Percentiles rank a stretch among this genome's conserved stretches.
phyloP scores from a whole-genome alignment of 2,113 vertebrate species.

The Coracopsis vasa region DNA sequence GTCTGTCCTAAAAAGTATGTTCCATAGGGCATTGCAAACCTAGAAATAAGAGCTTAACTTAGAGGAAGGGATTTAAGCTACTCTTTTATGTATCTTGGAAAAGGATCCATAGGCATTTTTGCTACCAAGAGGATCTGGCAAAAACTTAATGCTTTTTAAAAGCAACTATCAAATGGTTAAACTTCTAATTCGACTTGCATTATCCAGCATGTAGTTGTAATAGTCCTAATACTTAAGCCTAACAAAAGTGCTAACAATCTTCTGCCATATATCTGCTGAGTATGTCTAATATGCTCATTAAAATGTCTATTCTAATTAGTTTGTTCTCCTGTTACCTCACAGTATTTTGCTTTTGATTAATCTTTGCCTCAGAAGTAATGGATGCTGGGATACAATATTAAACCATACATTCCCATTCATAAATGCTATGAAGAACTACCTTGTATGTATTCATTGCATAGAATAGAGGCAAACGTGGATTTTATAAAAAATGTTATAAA shows the following conservation, averaged over 20 bases:
- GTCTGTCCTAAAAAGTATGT: not conserved
- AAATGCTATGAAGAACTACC: not conserved
- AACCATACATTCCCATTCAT: not conserved
- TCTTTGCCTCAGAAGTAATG: not conserved
- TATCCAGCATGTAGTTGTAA: not conserved
- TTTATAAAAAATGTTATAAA: not conserved
- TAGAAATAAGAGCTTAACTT: not conserved
- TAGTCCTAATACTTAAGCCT: not conserved
- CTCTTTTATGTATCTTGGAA: not conserved
- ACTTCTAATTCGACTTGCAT: not conserved
- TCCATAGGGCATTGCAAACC: not conserved
- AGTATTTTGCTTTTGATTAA: not conserved
- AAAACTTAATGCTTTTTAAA: not conserved
- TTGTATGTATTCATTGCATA: not conserved
- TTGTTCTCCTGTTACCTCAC: not conserved
- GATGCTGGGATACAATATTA: not conserved
- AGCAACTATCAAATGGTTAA: not conserved
- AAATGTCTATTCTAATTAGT: not conserved
- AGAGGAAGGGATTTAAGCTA: not conserved
- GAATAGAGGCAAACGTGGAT: not conserved
- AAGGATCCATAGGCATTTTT: not conserved
- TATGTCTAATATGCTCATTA: slow-evolving; percentile 15
- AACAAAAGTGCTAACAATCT: not conserved
- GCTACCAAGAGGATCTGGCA: not conserved
- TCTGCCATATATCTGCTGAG: not conserved